Conservation (phyloP, 2,888 invertebrate species). For the Altica lythri region DNA sequence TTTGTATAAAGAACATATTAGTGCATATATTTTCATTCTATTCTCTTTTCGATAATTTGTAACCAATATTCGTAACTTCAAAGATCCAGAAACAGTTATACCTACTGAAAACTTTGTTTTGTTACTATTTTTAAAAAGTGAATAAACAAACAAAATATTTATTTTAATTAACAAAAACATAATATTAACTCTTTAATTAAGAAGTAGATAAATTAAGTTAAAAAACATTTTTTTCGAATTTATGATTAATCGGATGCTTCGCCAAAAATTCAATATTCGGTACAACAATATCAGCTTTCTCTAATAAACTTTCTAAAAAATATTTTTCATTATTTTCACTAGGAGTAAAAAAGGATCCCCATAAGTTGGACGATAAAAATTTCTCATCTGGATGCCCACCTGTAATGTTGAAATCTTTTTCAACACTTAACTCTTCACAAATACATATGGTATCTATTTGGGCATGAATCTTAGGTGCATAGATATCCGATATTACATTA, state of each 20-base stretch:
- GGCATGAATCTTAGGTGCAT: constrained; percentile 64
- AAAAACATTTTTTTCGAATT: no score
- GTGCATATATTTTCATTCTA: no score
- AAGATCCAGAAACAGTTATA: no score
- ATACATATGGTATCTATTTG: constrained; percentile 72
- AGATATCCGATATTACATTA: constrained; percentile 76
- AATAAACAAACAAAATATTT: no score
- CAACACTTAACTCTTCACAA: constrained; percentile 70
- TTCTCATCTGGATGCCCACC: constrained; percentile 58
- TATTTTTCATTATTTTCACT: constrained; percentile 55
- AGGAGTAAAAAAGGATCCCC: constrained; percentile 72
- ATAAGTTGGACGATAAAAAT: constrained; percentile 64
- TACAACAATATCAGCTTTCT: constrained; percentile 67
- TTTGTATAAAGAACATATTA: no score
- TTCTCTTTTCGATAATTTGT: no score
- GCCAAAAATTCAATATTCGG: constrained; percentile 66
- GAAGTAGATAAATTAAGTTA: no score
- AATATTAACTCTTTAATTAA: no score
- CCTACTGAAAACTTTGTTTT: no score
- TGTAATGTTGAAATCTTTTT: constrained; percentile 57
- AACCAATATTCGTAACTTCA: no score
- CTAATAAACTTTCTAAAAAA: constrained; percentile 68
- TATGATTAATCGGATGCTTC: constrained; percentile 59
- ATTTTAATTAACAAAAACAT: no score
- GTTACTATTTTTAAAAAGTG: no score